Evolutionary conservation across 2,113 vertebrate species (phyloP).

Genomic region (Marcusenius ussheri): DNA sequence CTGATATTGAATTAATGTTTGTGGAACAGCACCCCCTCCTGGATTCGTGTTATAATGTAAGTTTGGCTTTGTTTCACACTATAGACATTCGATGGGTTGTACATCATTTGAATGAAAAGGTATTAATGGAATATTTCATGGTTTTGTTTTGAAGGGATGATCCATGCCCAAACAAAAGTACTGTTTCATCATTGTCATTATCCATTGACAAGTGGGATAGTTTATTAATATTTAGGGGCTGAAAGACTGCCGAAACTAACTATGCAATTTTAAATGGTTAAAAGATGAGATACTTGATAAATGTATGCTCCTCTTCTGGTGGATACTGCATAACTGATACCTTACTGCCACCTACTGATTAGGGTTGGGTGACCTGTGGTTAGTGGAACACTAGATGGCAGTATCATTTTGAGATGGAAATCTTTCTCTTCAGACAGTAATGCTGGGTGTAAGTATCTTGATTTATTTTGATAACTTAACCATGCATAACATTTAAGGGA

Average conservation of each 20-base stretch:
- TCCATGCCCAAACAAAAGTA: neutral
- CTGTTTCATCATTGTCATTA: neutral
- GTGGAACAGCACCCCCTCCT: constrained; percentile 40
- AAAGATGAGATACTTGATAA: neutral
- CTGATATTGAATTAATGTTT: neutral
- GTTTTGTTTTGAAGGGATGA: neutral
- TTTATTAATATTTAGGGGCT: neutral
- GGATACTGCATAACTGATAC: neutral
- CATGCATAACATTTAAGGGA: neutral
- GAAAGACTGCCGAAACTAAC: neutral
- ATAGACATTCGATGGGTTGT: neutral
- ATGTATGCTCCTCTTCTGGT: neutral
- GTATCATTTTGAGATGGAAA: constrained; percentile 37
- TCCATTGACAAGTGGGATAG: neutral
- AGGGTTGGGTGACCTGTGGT: neutral
- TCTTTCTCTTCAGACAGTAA: constrained; percentile 36
- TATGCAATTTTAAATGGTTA: neutral
- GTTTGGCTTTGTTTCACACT: neutral
- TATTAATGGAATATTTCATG: neutral
- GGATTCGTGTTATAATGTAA: constrained; percentile 27
- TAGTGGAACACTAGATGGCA: constrained; percentile 45
- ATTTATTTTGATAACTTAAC: neutral
- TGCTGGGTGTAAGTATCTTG: neutral
- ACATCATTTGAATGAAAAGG: neutral
- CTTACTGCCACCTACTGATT: neutral